Conservation (phyloP, 2,888 invertebrate genomes). For the Leptinotarsa peninsularis region DNA sequence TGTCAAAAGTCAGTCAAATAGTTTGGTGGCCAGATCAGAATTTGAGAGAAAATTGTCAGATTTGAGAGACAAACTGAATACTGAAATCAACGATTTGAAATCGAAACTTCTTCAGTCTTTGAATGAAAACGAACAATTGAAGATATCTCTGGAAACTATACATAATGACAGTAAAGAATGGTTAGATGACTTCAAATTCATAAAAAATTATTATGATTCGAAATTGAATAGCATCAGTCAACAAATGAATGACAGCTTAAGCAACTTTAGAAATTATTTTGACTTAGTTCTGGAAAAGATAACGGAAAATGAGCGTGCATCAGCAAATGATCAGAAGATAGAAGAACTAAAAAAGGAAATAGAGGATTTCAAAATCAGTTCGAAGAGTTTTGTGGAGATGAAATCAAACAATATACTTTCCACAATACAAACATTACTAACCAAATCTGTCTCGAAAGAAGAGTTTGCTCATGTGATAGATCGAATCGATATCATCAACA, state of each 20-base stretch:
- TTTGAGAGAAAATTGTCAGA: not conserved
- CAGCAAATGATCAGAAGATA: not conserved
- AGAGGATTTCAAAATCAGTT: not conserved
- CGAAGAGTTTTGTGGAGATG: not conserved
- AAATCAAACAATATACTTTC: not conserved
- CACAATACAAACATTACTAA: not conserved
- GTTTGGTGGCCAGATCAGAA: not conserved
- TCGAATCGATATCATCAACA: not conserved
- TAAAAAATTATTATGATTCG: not conserved
- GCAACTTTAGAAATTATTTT: not conserved
- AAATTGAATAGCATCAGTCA: not conserved
- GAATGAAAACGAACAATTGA: not conserved
- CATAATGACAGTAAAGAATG: not conserved
- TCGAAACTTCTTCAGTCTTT: not conserved
- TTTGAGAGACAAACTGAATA: not conserved
- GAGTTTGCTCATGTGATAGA: not conserved
- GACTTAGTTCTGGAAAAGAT: not conserved
- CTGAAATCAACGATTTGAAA: not conserved
- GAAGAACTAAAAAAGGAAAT: not conserved
- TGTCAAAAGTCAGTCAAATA: not conserved
- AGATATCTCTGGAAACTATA: not conserved
- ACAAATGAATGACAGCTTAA: not conserved
- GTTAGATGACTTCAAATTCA: not conserved
- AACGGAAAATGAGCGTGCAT: not conserved
- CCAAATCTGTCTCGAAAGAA: not conserved